Conservation (phyloP, 2,113 vertebrate genomes). For the Clinocottus analis region DNA sequence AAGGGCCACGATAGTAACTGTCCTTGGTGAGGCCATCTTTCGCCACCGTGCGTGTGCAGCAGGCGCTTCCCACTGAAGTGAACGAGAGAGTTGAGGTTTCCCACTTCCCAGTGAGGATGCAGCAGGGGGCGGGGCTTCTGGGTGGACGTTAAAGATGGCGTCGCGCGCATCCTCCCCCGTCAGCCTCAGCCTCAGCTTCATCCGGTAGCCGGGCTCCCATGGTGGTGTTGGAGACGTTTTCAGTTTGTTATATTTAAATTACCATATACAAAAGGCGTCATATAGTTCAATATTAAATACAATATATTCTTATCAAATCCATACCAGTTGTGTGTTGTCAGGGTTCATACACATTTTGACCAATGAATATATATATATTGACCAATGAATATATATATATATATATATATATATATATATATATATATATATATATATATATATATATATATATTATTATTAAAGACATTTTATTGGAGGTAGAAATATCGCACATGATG, state of each 20-base stretch:
- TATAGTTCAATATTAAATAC: neutral
- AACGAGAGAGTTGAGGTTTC: no score
- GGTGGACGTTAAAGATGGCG: constrained; percentile 55
- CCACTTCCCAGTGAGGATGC: constrained; percentile 59
- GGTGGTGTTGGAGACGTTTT: no score
- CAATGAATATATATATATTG: no score
- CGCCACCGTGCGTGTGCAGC: constrained; percentile 29
- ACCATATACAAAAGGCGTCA: neutral
- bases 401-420: no score
- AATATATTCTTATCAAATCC: neutral
- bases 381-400: no score
- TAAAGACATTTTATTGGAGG: neutral
- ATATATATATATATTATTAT: no score
- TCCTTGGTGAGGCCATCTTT: constrained; percentile 93
- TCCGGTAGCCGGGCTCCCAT: no score
- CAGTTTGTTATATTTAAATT: neutral
- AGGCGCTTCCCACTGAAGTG: constrained; percentile 48
- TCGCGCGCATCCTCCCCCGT: neutral
- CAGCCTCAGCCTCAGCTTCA: no score
- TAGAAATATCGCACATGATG: neutral
- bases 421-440: no score
- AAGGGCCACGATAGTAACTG: constrained; percentile 92
- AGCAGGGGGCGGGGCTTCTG: constrained; percentile 71
- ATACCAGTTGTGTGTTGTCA: neutral
- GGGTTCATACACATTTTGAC: no score